phyloP scores from a whole-genome alignment of 2,888 invertebrate species.

The Coelinius sp. region DNA sequence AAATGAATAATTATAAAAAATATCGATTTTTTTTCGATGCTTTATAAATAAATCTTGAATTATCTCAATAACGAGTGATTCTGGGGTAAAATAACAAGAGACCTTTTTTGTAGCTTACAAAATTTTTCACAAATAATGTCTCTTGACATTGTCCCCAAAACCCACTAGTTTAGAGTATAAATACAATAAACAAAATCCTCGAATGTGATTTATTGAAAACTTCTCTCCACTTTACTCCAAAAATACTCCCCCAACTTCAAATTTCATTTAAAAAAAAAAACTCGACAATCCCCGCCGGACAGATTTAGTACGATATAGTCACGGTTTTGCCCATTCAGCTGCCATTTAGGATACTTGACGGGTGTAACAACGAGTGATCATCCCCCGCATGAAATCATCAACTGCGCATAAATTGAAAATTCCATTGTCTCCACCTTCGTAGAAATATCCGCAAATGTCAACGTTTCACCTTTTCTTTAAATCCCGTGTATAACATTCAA shows the following conservation, averaged over 20 bases:
- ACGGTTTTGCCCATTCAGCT: slow-evolving; percentile 19
- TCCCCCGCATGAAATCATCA: not conserved
- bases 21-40: too few relatives aligned
- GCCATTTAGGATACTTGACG: slow-evolving; percentile 28
- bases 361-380: slow-evolving; percentile 19
- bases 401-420: slow-evolving; percentile 11
- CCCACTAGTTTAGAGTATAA: too few relatives aligned
- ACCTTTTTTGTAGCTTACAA: too few relatives aligned
- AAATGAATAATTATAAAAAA: too few relatives aligned
- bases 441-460: slow-evolving; percentile 37
- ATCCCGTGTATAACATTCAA: not conserved
- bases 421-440: slow-evolving; percentile 27
- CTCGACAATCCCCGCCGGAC: not conserved
- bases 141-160: too few relatives aligned
- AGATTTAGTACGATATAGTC: slow-evolving; percentile 24
- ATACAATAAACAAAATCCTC: too few relatives aligned
- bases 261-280: not conserved
- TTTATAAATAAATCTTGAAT: too few relatives aligned
- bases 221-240: not conserved
- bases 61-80: too few relatives aligned
- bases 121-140: too few relatives aligned
- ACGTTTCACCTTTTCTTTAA: slow-evolving; percentile 39
- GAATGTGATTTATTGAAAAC: too few relatives aligned
- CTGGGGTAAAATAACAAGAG: too few relatives aligned
- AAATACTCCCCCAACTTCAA: not conserved